Conservation (phyloP, 2,888 invertebrate species). For the Melieria crassipennis region DNA sequence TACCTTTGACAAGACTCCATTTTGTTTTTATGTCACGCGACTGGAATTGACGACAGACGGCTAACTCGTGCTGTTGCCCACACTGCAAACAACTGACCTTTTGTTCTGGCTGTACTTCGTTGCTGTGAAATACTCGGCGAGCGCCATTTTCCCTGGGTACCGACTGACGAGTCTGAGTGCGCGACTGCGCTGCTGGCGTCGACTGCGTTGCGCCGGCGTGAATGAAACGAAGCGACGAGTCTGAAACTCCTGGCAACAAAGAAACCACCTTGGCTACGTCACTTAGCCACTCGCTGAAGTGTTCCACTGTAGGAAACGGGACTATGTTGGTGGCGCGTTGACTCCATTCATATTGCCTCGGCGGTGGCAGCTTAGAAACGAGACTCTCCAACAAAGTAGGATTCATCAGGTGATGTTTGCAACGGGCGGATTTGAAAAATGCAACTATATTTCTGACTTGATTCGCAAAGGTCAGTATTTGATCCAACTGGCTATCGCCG, state of each 20-base stretch:
- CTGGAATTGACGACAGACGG: not conserved
- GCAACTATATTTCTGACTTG: slow-evolving; percentile 13
- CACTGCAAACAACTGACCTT: not conserved
- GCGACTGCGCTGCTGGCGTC: slow-evolving; percentile 1
- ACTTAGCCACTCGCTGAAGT: slow-evolving; percentile 31
- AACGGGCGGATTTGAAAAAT: slow-evolving; percentile 31
- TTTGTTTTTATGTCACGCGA: not conserved
- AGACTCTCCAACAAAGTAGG: slow-evolving; percentile 28
- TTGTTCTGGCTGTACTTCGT: not conserved
- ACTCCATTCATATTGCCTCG: slow-evolving; percentile 38
- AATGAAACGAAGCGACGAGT: not conserved
- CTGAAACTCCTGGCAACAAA: slow-evolving; percentile 20
- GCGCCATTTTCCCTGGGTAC: not conserved
- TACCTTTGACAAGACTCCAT: slow-evolving; percentile 1
- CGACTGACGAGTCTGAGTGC: not conserved
- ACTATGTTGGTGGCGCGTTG: slow-evolving; percentile 20
- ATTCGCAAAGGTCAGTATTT: not conserved
- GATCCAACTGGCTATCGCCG: slow-evolving; percentile 9
- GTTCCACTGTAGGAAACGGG: slow-evolving; percentile 29
- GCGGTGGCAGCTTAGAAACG: slow-evolving; percentile 35
- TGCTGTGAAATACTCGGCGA: not conserved
- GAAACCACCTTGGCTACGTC: slow-evolving; percentile 25
- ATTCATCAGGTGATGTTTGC: slow-evolving; percentile 33
- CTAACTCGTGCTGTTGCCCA: not conserved
- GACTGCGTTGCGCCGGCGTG: slow-evolving; percentile 6